These are phyloP conservation scores for Eueremaeus valkanovi DNA, from an alignment of 2,888 invertebrate species.

Conservation along the genomic window DNA sequence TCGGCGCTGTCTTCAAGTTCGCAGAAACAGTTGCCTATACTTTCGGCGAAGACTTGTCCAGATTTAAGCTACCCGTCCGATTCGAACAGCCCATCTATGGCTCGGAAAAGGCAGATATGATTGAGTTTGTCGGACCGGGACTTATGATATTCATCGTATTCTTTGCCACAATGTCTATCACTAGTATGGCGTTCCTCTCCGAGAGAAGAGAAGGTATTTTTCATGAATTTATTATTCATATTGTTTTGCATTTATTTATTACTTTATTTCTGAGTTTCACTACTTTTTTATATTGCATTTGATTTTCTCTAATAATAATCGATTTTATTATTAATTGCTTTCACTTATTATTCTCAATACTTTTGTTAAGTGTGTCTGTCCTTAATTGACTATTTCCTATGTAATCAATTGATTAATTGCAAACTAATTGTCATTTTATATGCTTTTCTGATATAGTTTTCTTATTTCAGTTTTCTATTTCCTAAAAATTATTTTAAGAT, in stretches of 20 bases:
- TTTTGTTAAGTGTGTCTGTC: too few relatives aligned
- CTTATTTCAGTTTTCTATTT: neutral
- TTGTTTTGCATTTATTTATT: neutral
- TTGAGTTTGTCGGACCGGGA: conserved; percentile 95
- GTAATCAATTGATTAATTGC: neutral
- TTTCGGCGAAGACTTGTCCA: conserved; percentile 16
- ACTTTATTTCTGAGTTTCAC: too few relatives aligned
- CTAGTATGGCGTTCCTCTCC: conserved; percentile 39
- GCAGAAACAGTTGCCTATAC: conserved; percentile 35
- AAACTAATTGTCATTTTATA: neutral
- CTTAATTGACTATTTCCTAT: neutral
- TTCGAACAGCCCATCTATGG: conserved; percentile 46
- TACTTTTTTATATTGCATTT: neutral
- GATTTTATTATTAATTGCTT: neutral
- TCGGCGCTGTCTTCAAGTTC: conserved; percentile 38
- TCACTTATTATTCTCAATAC: neutral
- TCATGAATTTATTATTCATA: too few relatives aligned
- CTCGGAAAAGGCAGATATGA: conserved; percentile 67
- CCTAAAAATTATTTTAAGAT: neutral
- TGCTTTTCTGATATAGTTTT: too few relatives aligned
- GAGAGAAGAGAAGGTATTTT: conserved; percentile 39
- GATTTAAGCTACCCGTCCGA: conserved; percentile 38
- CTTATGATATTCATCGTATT: conserved; percentile 58
- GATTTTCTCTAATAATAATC: neutral
- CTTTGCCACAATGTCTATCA: conserved; percentile 41